Evolutionary conservation across 1,140 invertebrate species (phyloP).

Genomic region (Drosophila kanapiae): DNA sequence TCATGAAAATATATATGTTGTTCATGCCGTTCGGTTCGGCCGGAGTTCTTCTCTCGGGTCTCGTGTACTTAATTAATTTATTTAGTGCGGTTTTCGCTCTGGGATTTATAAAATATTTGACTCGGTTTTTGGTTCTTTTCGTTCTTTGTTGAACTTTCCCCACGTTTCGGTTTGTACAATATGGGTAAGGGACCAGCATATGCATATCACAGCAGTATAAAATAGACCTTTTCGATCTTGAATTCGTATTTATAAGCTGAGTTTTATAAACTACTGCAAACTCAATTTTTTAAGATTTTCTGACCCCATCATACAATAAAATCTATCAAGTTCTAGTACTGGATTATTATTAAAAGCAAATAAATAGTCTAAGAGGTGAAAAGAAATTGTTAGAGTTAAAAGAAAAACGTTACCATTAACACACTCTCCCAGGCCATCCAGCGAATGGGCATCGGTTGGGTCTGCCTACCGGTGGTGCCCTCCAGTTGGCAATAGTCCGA

Average conservation of each 20-base stretch:
- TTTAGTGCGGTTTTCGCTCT: slow-evolving; percentile 75
- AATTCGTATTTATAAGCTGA: too few species aligned
- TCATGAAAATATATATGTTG: slow-evolving; percentile 35
- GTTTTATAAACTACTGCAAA: too few species aligned
- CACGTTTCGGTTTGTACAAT: slow-evolving; percentile 2
- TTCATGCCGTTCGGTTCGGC: slow-evolving; percentile 42
- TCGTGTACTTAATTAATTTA: slow-evolving; percentile 78
- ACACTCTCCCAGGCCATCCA: slow-evolving; percentile 95
- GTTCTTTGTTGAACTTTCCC: slow-evolving; percentile 23
- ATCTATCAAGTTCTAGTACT: not conserved
- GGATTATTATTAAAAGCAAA: not conserved
- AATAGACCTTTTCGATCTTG: not conserved
- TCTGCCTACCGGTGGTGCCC: slow-evolving; percentile 85
- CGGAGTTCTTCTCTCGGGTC: slow-evolving; percentile 36
- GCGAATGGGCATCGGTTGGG: slow-evolving; percentile 89
- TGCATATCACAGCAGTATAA: not conserved
- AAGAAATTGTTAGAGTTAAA: too few species aligned
- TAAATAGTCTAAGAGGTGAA: too few species aligned
- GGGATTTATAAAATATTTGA: slow-evolving; percentile 75
- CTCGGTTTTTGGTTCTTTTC: slow-evolving; percentile 40
- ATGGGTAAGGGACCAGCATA: not conserved
- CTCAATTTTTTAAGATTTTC: too few species aligned
- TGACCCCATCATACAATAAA: not conserved
- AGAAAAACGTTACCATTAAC: slow-evolving; percentile 88
- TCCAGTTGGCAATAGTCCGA: slow-evolving; percentile 91